Evolutionary conservation across 2,113 vertebrate genomes (phyloP).

Genomic region (Salvelinus fontinalis): DNA sequence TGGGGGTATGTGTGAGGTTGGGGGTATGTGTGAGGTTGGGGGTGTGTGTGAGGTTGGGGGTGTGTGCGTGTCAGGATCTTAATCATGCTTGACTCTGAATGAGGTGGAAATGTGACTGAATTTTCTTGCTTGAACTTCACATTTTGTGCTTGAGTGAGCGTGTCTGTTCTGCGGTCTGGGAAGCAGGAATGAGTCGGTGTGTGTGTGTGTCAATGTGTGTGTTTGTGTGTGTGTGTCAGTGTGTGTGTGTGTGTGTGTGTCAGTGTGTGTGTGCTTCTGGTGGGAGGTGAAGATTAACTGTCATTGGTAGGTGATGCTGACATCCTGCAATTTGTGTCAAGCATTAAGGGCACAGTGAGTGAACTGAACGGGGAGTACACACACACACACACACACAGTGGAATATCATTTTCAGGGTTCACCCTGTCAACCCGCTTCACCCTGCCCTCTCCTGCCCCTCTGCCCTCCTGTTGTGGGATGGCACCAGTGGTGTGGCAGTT

Average conservation of each 20-base stretch:
- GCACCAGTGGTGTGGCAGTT: background rate
- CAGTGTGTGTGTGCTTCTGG: constrained; percentile 1
- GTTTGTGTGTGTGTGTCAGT: background rate
- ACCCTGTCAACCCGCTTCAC: background rate
- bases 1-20: constrained; percentile 12
- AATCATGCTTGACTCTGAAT: constrained; percentile 43
- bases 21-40: background rate
- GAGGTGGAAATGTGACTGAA: constrained; percentile 57
- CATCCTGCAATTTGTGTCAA: background rate
- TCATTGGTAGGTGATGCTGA: constrained; percentile 1
- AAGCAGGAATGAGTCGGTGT: constrained; percentile 24
- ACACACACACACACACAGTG: constrained; percentile 16
- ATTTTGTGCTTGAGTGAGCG: constrained; percentile 70
- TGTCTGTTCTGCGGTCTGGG: constrained; percentile 42
- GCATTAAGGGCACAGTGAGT: background rate
- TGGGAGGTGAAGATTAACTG: background rate
- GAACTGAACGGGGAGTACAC: background rate
- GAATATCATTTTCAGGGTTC: background rate
- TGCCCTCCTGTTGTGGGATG: background rate
- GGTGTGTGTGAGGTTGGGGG: constrained; percentile 12
- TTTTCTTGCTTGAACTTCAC: constrained; percentile 67
- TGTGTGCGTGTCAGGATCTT: constrained; percentile 21
- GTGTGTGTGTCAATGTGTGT: constrained; percentile 6
- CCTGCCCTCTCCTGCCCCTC: background rate
- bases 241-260: constrained; percentile 6